These are phyloP conservation scores for Formicarius rufipectus DNA, from an alignment of 2,113 vertebrate species.

Conservation along the genomic window DNA sequence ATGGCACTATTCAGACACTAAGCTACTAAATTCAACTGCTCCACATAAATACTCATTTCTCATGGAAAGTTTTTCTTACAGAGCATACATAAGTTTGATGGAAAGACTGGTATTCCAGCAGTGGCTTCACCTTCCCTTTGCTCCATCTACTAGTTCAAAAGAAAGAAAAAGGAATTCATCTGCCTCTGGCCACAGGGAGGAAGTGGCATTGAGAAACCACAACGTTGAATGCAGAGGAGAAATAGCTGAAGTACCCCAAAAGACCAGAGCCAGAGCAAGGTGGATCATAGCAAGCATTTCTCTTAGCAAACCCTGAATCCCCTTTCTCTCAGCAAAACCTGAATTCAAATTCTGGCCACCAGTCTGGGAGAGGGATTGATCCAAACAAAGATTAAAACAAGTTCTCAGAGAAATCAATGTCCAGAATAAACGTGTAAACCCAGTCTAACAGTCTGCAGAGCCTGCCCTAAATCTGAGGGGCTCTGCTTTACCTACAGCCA, in stretches of 20 bases:
- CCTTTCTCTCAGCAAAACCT: neutral
- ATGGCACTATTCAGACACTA: neutral
- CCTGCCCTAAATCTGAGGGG: neutral
- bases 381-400: neutral
- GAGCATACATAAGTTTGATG: neutral
- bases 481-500: neutral
- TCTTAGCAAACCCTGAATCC: neutral
- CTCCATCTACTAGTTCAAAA: neutral
- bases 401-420: neutral
- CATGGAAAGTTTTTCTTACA: neutral
- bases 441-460: neutral
- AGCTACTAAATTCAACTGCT: neutral
- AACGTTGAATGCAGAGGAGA: neutral
- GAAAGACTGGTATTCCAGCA: neutral
- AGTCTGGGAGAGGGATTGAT: neutral
- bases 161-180: neutral
- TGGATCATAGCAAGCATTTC: neutral
- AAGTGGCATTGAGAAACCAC: neutral
- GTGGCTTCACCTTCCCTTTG: neutral
- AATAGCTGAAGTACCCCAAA: neutral
- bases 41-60: neutral
- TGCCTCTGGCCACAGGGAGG: neutral
- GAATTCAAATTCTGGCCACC: neutral
- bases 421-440: neutral
- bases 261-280: neutral